Base-by-base conservation (phyloP, 2,888 invertebrate genomes). In the Microctonus aethiopoides region DNA sequence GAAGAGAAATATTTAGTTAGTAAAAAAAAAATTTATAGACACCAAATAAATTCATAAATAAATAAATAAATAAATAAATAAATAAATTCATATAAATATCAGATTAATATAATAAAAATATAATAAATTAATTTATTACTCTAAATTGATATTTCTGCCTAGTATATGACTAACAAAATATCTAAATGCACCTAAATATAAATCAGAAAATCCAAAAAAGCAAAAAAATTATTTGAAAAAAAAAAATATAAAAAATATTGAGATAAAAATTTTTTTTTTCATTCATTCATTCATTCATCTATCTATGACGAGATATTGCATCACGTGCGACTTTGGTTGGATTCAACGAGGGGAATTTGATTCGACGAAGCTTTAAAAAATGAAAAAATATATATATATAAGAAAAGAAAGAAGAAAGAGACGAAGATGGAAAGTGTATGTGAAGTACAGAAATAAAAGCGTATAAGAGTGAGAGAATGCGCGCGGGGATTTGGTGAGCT, bases 401-500 rank as follows among this genome's bases (percentile, higher is more conserved):
- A 66, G n/a, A n/a, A n/a, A n/a, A 46, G 22, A 62, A 60, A 52
- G 46, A 46, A 46, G 16, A 46, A 46, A 46, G 16, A 7, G 16
- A 29, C 3, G 41, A 66, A 41, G 66, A 41, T 51, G 41, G 46
- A 67, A 59, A 41, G 16, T 20, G 57, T 59, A 32, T 61, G 26
- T 36, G 29, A 29, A 29, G n/a, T 16, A 46, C 9, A 16, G 7
- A 9, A 16, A 9, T 46, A 16, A 7, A 11, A 54, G 29, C 11
- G 29, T 26, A 26, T 26, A n/a, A 10, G 56, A 56, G 29, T 1
- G 57, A 46, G 70, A 57, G 64, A 70, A 74, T 70, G 54, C 68
- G 46, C 68, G 54, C 41, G 62, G 68, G 68, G 68, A 68, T 68
- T 68, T 68, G 62, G 62, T 62, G 39, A 68, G 52, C 68, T 62